Conservation (phyloP, 2,113 vertebrate genomes). For the Prionailurus bengalensis region DNA sequence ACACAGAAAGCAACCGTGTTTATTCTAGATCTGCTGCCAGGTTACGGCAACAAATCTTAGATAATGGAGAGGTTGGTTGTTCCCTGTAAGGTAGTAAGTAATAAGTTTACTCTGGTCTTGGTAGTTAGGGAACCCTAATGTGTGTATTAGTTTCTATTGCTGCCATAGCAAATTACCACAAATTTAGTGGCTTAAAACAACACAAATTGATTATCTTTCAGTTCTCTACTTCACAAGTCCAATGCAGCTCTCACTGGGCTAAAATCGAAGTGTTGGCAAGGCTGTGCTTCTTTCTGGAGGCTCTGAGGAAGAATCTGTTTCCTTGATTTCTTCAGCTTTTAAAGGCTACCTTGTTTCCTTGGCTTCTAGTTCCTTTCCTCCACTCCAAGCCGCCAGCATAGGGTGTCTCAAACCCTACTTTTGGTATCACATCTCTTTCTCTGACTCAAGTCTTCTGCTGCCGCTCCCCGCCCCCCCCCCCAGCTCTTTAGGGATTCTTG, state of each 20-base stretch:
- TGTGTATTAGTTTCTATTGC: neutral
- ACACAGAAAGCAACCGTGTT: neutral
- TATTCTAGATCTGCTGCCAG: conserved; percentile 70
- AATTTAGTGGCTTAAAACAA: neutral
- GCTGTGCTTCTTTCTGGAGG: neutral
- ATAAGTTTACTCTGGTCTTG: neutral
- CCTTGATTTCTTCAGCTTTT: conserved; percentile 1
- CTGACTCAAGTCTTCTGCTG: neutral
- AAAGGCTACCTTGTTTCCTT: neutral
- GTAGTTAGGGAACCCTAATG: neutral
- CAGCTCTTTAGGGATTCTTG: neutral
- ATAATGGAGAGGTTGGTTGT: neutral
- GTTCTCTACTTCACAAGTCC: neutral
- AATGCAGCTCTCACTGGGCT: neutral
- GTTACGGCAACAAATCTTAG: conserved; percentile 39
- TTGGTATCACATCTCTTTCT: neutral
- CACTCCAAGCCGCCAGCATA: neutral
- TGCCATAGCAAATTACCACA: neutral
- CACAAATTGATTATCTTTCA: neutral
- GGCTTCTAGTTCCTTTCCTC: neutral
- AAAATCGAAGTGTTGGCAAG: neutral
- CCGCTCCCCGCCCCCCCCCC: neutral
- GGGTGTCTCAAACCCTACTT: neutral
- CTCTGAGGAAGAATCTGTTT: neutral
- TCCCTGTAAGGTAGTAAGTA: neutral